Conservation (phyloP, 1,140 invertebrate genomes). For the Magallana gigas region DNA sequence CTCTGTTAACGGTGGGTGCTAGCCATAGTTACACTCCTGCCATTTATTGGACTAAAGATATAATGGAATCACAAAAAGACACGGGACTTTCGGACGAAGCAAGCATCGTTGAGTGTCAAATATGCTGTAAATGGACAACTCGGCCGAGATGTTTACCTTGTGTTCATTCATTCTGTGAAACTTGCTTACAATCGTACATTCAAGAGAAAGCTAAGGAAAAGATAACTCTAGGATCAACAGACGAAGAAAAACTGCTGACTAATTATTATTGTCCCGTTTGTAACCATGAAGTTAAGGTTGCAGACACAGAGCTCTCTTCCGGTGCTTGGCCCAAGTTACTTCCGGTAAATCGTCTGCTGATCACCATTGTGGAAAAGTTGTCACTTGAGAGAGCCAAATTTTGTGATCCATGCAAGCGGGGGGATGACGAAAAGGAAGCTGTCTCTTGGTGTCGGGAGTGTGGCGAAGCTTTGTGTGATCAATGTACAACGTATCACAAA, state of each 20-base stretch:
- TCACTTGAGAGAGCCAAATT: conserved; percentile 33
- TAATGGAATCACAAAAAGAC: neutral
- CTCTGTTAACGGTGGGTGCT: neutral
- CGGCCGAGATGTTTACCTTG: conserved; percentile 47
- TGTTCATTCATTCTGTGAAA: conserved; percentile 54
- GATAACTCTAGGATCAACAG: conserved; percentile 23
- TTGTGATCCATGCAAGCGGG: conserved; percentile 49
- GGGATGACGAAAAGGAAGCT: conserved; percentile 18
- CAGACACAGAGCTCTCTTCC: conserved; percentile 28
- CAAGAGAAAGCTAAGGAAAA: conserved; percentile 33
- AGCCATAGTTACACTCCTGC: too few species aligned
- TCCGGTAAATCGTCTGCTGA: conserved; percentile 39
- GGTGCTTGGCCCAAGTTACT: conserved; percentile 51
- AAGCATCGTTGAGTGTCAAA: neutral
- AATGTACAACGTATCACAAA: conserved; percentile 49
- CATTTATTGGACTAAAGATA: neutral
- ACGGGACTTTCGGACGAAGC: conserved; percentile 11
- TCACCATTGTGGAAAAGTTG: conserved; percentile 43
- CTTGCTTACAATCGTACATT: conserved; percentile 47
- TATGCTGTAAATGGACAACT: conserved; percentile 40
- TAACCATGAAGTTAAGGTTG: conserved; percentile 39
- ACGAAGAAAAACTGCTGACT: neutral
- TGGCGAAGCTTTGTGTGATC: conserved; percentile 51
- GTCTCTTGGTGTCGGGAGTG: conserved; percentile 56
- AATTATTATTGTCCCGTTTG: conserved; percentile 48